Base-by-base conservation (phyloP, 2,888 invertebrate species). In the Drosophila meridiana region DNA sequence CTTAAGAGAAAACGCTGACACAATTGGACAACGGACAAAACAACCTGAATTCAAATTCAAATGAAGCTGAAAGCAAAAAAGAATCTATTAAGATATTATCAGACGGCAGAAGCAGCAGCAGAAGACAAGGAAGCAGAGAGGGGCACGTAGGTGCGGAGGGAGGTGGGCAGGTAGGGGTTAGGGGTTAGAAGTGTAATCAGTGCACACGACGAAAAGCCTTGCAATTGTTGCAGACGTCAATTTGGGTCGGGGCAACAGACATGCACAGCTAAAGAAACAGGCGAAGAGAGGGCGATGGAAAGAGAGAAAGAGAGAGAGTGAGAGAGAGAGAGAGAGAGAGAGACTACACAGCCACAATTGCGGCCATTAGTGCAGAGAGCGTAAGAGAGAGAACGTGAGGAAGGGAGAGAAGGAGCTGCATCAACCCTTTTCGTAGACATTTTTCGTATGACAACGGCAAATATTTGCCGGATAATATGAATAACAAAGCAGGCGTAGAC, bases 401-500 rank as follows among this genome's bases (percentile, higher is more conserved):
- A 42, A 20, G 36, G 40, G 50, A 36, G 50, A 32, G 60, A 36
- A 13, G 32, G 42, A 65, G 72, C 72, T 69, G 71, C 74, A 90
- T 80, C 90, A 90, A 87, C 90, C 87, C 87, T 87, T 87, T 69
- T 69, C 71, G 73, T 81, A 71, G 78, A 89, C 89, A 76, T 85
- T 85, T 85, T 89, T 82, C 82, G 85, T 86, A 86, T 90, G 85
- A 87, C 89, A 90, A 85, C 90, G 90, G 83, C 89, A 88, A 90
- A 88, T 89, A 88, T 90, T 88, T 88, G 90, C 87, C 78, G 87
- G 89, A 90, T 90, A 90, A 88, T 90, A 88, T 88, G 88, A 90
- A 88, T 89, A 89, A 85, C 85, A 89, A 87, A 88, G 89, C 80
- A 82, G 80, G 71, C 83, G 73, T 69, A 70, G 81, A 75, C 86